These are phyloP conservation scores for Anhinga anhinga DNA, from an alignment of 2,113 vertebrate genomes.

Conservation along the genomic window DNA sequence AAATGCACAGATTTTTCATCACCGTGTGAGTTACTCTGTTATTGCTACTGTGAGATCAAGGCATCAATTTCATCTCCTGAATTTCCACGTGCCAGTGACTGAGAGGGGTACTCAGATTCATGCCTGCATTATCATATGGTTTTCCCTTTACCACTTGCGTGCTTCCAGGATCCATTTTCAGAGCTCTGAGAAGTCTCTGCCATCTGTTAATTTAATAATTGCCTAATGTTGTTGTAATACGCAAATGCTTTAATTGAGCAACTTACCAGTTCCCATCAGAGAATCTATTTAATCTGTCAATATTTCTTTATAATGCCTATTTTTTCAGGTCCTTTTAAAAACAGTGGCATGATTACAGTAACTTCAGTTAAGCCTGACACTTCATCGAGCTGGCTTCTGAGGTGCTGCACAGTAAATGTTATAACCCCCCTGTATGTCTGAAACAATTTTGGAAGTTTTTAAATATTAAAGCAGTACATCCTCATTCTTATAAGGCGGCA, in stretches of 20 bases:
- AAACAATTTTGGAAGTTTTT: neutral
- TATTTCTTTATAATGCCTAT: constrained; percentile 23
- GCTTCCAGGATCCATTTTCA: neutral
- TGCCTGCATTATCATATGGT: neutral
- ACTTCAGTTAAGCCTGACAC: neutral
- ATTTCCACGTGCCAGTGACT: neutral
- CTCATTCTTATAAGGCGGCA: neutral
- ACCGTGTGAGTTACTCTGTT: neutral
- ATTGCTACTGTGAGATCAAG: neutral
- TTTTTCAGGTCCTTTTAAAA: neutral
- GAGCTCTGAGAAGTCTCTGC: constrained; percentile 9
- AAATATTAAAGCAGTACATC: neutral
- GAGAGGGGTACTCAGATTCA: neutral
- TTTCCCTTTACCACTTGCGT: neutral
- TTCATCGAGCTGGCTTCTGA: neutral
- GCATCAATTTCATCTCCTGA: neutral
- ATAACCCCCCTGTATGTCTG: neutral
- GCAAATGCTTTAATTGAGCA: constrained; percentile 4
- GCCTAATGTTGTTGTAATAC: neutral
- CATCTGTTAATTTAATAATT: constrained; percentile 52
- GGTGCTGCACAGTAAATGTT: neutral
- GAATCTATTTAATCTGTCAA: constrained; percentile 26
- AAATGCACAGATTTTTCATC: neutral
- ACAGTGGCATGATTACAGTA: neutral
- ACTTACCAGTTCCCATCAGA: neutral